These are phyloP conservation scores for Acestrorhynchus altus DNA, from an alignment of 2,797 vertebrate genomes.

Conservation along the genomic window DNA sequence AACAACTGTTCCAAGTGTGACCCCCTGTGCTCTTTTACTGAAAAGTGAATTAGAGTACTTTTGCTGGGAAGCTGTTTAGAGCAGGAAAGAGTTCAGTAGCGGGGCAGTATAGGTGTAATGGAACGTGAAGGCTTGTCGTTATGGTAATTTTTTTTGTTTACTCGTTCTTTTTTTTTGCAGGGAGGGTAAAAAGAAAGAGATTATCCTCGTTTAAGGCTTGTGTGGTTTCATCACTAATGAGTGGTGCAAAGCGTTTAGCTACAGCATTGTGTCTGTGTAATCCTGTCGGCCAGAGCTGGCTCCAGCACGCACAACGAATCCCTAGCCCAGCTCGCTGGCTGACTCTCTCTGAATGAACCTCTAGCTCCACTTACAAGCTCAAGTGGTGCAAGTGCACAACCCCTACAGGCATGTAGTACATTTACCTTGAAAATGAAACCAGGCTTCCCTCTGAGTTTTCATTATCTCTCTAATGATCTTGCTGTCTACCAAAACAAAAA, in stretches of 20 bases:
- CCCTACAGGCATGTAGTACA: neutral
- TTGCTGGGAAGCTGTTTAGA: constrained; percentile 16
- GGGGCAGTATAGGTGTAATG: constrained; percentile 14
- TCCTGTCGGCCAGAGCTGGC: constrained; percentile 64
- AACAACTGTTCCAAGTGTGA: constrained; percentile 14
- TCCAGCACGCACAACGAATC: constrained; percentile 30
- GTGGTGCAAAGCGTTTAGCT: constrained; percentile 66
- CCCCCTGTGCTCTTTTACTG: constrained; percentile 8
- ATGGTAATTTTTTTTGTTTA: constrained; percentile 51
- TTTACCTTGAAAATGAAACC: neutral
- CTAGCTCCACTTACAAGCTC: neutral
- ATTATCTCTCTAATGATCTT: constrained; percentile 25
- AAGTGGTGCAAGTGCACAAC: neutral
- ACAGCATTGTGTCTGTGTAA: constrained; percentile 65
- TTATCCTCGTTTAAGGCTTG: constrained; percentile 45
- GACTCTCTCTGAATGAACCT: constrained; percentile 36
- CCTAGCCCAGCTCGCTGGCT: constrained; percentile 29
- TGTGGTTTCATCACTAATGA: constrained; percentile 54
- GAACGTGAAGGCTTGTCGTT: constrained; percentile 47
- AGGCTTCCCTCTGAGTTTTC: neutral
- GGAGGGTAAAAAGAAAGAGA: constrained; percentile 36
- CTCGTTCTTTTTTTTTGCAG: constrained; percentile 39
- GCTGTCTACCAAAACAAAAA: neutral
- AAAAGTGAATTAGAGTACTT: neutral
- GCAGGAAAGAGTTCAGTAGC: constrained; percentile 36